Evolutionary conservation across 2,113 vertebrate species (phyloP), one percentile per base, ranked within the genome.

Genomic region (Aplodontia rufa): DNA sequence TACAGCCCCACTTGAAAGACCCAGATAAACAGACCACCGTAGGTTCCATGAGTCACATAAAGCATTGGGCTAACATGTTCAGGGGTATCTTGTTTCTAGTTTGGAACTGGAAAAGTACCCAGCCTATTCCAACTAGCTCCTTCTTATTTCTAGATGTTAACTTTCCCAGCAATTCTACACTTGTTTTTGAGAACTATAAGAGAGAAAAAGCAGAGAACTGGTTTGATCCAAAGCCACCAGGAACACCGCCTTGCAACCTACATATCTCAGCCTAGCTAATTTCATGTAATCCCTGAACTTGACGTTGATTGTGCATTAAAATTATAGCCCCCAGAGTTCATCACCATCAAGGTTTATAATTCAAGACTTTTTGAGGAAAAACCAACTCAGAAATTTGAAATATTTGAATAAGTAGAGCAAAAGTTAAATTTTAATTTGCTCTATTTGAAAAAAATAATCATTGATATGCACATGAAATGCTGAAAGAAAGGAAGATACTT

Each of bases 1-100:
- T 8, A 3, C 19, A 13, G 5, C 5, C 55, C 35, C 9, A 3
- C 32, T 3, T 17, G 47, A 75, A 1, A 8, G 8, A 37, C 1
- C 8, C 32, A 83, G 16, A 64, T n/a, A 49, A 17, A 12, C 30
- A n/a, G 12, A 6, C 3, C 3, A 26, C 3, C 28, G 13, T 14
- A 30, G 35, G 20, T 60, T 60, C 24, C 24, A 60, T 28, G 58
- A 10, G 9, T 40, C 24, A 45, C 4, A 5, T 49, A n/a, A 49
- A 58, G 14, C 19, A 37, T 19, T 58, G 40, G 16, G 17, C 28
- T 30, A n/a, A 83, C 47, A 8, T 32, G 9, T 68, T 69, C n/a
- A 9, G 10, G 7, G 24, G 1, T 7, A 24, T 47, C 12, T 20
- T 49, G 26, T 2, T 55, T 58, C 49, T 28, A 24, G 35, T 6